Evolutionary conservation across 2,888 invertebrate genomes (phyloP), one percentile per base, ranked within the genome.

Genomic region (Tenthredo distinguenda): DNA sequence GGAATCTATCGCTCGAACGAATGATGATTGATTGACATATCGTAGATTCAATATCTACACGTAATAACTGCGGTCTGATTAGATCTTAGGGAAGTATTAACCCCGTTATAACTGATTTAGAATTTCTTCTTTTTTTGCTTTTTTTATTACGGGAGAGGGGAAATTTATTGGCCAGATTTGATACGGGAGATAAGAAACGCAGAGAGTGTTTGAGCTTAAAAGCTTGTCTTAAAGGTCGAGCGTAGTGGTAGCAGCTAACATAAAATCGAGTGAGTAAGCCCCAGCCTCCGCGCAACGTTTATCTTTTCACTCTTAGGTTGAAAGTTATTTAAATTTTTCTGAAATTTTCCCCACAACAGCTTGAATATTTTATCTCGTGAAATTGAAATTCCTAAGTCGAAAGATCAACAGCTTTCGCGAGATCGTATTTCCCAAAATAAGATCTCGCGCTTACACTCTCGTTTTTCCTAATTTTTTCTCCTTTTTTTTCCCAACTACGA

Each of bases 241-340:
- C 10, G 47, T 26, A 26, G 26, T 15, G 76, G 47, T 47, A 76
- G 15, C 12, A 76, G 76, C 76, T 12, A 34, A 34, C 50, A 77
- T 77, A 77, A 77, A 77, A 50, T 55, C 55, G 55, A n/a, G 10
- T 31, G 50, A 77, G 31, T 50, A 31, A 55, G 55, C 55, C 50
- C n/a, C 26, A 77, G 77, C 47, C 62, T 68, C 68, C 68, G 34
- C 68, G 21, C 43, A n/a, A 43, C 76, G 50, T 43, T 76, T 76
- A 76, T 77, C 77, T 50, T 77, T 77, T 55, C 77, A 55, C 77
- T 77, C 55, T 40, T 50, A 10, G 47, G 21, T 77, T 31, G 15
- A n/a, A n/a, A 77, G 34, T 55, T 50, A 34, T 55, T 47, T 55
- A 55, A 77, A 77, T 74, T 34, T 77, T 55, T 31, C 18, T 6